phyloP scores from a whole-genome alignment of 37 sponge, comb jelly and placozoan species.

The Cliona cf. orientalis region DNA sequence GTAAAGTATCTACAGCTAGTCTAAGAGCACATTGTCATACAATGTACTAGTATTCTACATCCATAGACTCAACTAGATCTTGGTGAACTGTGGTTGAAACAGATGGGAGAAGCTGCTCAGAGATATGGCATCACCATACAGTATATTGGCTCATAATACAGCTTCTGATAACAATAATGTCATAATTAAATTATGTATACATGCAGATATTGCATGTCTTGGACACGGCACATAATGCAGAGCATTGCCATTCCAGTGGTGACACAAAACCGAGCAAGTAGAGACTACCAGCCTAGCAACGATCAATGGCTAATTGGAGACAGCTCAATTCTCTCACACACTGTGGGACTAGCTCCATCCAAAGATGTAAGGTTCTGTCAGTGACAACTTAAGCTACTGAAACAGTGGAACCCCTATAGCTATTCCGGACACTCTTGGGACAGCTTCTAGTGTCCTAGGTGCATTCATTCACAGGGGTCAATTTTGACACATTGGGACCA shows the following conservation, averaged over 20 bases:
- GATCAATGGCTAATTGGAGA: conserved; percentile 82
- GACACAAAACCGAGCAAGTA: conserved; percentile 76
- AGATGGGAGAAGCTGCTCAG: conserved; percentile 80
- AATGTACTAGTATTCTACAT: neutral
- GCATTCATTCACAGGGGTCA: too few relatives aligned
- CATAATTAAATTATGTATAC: too few relatives aligned
- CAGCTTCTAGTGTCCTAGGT: too few relatives aligned
- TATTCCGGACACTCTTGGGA: too few relatives aligned
- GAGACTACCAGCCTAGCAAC: conserved; percentile 81
- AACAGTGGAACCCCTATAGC: too few relatives aligned
- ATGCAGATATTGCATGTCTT: conserved; percentile 84
- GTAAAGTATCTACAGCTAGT: neutral
- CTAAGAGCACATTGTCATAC: neutral
- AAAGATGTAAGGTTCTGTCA: conserved; percentile 74
- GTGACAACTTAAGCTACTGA: too few relatives aligned
- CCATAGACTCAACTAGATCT: conserved; percentile 31
- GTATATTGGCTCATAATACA: conserved; percentile 42
- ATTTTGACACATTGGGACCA: too few relatives aligned
- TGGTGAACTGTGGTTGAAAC: conserved; percentile 57
- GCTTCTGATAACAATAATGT: too few relatives aligned
- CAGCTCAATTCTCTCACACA: conserved; percentile 61
- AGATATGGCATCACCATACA: conserved; percentile 75
- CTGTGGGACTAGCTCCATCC: conserved; percentile 78
- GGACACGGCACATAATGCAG: conserved; percentile 69
- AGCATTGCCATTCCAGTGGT: conserved; percentile 58